Evolutionary conservation across 2,888 invertebrate species (phyloP).

Genomic region (Branchinecta sandiegonensis): DNA sequence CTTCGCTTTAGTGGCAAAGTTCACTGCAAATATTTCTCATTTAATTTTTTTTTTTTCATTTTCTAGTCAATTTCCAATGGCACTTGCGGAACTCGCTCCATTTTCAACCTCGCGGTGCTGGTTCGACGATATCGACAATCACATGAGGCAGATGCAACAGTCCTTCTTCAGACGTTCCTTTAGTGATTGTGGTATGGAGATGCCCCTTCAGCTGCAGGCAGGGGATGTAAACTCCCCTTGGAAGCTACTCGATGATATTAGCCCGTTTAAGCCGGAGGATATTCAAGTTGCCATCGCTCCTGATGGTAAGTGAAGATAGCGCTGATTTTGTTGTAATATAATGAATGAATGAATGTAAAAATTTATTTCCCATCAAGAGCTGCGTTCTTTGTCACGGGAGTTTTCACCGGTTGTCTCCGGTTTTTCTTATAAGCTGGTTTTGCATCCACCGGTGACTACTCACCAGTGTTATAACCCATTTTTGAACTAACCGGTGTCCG

Average conservation of each 20-base stretch:
- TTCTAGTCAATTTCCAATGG: neutral
- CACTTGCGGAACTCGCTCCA: neutral
- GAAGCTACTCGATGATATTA: conserved; percentile 1
- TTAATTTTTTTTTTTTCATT: too few species aligned
- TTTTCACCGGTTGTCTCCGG: too few species aligned
- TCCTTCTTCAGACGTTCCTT: neutral
- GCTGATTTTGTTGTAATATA: too few species aligned
- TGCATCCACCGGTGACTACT: too few species aligned
- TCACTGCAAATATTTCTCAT: too few species aligned
- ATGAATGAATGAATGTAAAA: too few species aligned
- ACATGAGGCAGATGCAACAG: neutral
- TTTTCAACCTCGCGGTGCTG: neutral
- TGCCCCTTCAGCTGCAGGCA: neutral
- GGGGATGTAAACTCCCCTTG: neutral
- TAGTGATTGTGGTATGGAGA: neutral
- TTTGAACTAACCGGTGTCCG: too few species aligned
- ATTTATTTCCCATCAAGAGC: too few species aligned
- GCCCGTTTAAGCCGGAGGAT: conserved; percentile 9
- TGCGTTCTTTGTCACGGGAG: too few species aligned
- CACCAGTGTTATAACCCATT: too few species aligned
- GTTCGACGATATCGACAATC: conserved; percentile 7
- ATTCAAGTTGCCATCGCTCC: neutral
- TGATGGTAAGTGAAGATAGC: neutral
- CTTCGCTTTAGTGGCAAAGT: too few species aligned
- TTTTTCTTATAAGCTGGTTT: too few species aligned